These are phyloP conservation scores for Pilophorus perplexus DNA, from an alignment of 2,888 invertebrate species.

Conservation along the genomic window DNA sequence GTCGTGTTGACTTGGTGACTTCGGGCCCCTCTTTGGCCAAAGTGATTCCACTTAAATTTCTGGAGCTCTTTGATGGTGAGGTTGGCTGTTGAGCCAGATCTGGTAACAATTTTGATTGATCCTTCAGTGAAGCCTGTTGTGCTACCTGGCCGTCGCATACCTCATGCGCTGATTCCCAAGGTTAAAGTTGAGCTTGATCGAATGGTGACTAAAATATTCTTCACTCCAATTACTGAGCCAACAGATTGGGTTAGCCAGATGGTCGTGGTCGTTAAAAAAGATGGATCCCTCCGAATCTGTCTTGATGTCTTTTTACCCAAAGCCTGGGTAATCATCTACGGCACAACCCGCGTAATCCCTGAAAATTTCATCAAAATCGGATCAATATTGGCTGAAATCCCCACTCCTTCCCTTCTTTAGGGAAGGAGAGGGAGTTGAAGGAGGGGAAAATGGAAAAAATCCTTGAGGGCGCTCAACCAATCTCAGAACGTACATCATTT, in stretches of 20 bases:
- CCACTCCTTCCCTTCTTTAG: too few species aligned
- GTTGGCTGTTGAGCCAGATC: background rate
- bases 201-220: constrained; percentile 44
- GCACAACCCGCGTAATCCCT: too few species aligned
- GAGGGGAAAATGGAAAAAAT: too few species aligned
- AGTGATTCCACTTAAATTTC: background rate
- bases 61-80: background rate
- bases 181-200: constrained; percentile 45
- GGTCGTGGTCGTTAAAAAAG: constrained; percentile 16
- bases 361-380: too few species aligned
- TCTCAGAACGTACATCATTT: too few species aligned
- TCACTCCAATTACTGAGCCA: constrained; percentile 43
- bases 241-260: constrained; percentile 36
- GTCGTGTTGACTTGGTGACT: background rate
- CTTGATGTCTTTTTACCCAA: too few species aligned
- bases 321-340: too few species aligned
- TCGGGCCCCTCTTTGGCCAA: background rate
- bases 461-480: too few species aligned
- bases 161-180: constrained; percentile 15
- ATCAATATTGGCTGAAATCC: too few species aligned
- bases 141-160: constrained; percentile 21
- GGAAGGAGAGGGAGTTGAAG: too few species aligned
- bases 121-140: constrained; percentile 28
- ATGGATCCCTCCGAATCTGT: constrained; percentile 33
- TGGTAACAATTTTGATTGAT: background rate